Evolutionary conservation across 2,113 vertebrate species (phyloP).

Genomic region (Merops nubicus): DNA sequence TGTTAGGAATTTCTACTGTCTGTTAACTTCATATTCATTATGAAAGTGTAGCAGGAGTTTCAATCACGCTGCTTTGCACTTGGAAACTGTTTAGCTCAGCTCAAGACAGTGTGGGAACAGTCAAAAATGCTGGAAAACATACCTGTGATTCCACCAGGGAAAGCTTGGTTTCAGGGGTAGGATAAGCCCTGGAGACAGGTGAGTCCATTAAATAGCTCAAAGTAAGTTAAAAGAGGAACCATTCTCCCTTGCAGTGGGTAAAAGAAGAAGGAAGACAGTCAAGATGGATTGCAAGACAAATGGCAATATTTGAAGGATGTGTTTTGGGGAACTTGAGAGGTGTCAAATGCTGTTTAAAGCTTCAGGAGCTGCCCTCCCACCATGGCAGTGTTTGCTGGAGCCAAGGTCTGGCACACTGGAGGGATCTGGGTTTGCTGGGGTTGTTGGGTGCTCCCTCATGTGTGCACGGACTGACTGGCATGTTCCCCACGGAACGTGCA

Average conservation of each 20-base stretch:
- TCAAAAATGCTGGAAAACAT: not conserved
- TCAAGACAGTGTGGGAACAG: not conserved
- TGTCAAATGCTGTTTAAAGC: not conserved
- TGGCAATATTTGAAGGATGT: not conserved
- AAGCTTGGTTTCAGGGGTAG: not conserved
- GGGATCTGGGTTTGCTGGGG: rapidly evolving
- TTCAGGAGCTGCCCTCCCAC: not conserved
- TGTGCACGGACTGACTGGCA: not conserved
- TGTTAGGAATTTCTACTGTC: constrained; percentile 1
- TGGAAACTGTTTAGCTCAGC: not conserved
- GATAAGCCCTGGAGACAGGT: not conserved
- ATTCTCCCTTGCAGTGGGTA: not conserved
- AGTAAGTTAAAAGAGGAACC: not conserved
- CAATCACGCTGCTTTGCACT: not conserved
- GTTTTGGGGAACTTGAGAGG: not conserved
- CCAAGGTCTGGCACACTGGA: rapidly evolving
- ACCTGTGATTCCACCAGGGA: not conserved
- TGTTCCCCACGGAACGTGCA: not conserved
- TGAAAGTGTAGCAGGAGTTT: not conserved
- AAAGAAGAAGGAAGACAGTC: not conserved
- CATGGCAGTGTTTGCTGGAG: rapidly evolving
- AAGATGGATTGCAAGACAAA: not conserved
- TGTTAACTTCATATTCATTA: not conserved
- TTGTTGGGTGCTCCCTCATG: not conserved
- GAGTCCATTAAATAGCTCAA: not conserved